A percentile compares a stretch with the other conserved stretches of the same genome.
These are phyloP conservation scores for Dysmachus trigonus DNA, from an alignment of 2,888 invertebrate species.

Conservation along the genomic window DNA sequence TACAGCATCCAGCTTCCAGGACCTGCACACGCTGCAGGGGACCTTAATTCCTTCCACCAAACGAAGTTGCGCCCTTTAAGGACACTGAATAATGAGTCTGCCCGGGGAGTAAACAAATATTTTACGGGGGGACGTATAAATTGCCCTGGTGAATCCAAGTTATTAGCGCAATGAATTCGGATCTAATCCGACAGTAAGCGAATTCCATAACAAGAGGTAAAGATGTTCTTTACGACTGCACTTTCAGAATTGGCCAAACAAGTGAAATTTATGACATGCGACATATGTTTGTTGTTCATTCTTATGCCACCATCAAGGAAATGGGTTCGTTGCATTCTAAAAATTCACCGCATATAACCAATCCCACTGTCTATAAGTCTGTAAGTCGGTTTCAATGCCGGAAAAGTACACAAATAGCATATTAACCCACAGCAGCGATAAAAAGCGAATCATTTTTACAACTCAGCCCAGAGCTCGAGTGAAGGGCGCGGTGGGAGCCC, in stretches of 20 bases:
- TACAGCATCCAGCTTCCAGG: no score
- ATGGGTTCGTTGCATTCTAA: not conserved
- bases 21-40: not conserved
- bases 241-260: not conserved
- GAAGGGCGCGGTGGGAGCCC: not conserved
- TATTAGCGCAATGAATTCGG: conserved; percentile 14
- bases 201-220: not conserved
- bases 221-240: not conserved
- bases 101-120: not conserved
- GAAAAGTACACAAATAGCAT: not conserved
- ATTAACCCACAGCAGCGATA: not conserved
- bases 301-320: not conserved
- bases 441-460: not conserved
- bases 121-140: not conserved
- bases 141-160: not conserved
- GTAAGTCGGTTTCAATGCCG: not conserved
- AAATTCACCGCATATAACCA: not conserved
- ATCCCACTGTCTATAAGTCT: not conserved
- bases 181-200: conserved; percentile 11
- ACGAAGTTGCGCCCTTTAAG: not conserved
- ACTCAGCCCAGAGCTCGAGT: not conserved
- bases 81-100: not conserved
- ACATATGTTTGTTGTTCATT: not conserved
- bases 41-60: not conserved
- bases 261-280: not conserved